Conservation (phyloP, 2,797 vertebrate genomes). For the Cyprinodon diabolis region DNA sequence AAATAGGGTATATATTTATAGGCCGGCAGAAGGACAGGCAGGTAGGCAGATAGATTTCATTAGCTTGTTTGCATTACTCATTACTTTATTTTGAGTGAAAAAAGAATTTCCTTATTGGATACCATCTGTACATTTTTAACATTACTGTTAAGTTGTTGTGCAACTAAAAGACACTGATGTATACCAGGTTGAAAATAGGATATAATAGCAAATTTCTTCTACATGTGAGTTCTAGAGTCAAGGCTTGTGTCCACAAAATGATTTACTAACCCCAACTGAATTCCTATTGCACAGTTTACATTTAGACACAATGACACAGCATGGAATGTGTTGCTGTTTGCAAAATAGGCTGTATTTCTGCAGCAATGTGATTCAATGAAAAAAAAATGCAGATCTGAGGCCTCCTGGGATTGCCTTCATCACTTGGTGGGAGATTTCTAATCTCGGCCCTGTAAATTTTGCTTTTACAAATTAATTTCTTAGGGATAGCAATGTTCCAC, state of each 20-base stretch:
- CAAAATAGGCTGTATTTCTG: conserved; percentile 22
- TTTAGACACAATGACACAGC: conserved; percentile 15
- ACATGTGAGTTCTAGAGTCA: conserved; percentile 12
- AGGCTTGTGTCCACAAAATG: conserved; percentile 18
- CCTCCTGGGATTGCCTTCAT: conserved; percentile 43
- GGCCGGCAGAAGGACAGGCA: too few species aligned
- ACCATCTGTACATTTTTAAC: conserved; percentile 33
- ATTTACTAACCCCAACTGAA: conserved; percentile 21
- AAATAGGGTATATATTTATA: too few species aligned
- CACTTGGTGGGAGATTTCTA: conserved; percentile 47
- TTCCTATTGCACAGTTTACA: conserved; percentile 13
- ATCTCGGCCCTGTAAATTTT: conserved; percentile 45
- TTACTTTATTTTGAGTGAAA: too few species aligned
- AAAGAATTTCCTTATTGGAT: conserved; percentile 2
- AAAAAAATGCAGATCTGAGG: conserved; percentile 49
- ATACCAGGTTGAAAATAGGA: conserved; percentile 16
- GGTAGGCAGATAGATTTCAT: too few species aligned
- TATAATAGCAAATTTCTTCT: conserved; percentile 20
- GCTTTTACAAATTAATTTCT: conserved; percentile 64
- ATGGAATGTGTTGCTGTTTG: conserved; percentile 12
- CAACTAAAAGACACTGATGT: conserved; percentile 6
- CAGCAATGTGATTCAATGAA: conserved; percentile 32
- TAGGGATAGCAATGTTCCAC: conserved; percentile 39
- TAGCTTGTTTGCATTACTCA: too few species aligned
- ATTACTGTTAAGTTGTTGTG: conserved; percentile 33